These are phyloP conservation scores for Suillia variegata DNA, from an alignment of 2,888 invertebrate species.

Conservation along the genomic window DNA sequence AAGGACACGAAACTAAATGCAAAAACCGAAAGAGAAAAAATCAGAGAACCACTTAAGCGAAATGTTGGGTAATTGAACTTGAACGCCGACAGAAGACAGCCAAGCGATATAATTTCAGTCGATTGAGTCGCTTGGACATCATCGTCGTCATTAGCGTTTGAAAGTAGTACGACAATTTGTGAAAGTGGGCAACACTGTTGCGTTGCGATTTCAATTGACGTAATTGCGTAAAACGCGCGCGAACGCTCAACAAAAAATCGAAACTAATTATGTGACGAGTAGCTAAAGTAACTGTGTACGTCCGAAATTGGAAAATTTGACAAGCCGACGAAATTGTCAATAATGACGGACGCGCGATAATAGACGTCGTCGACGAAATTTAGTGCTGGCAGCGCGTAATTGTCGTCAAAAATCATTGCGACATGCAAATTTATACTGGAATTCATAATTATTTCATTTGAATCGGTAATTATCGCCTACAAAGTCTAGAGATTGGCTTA, in stretches of 20 bases:
- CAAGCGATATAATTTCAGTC: not conserved
- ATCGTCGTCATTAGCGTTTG: not conserved
- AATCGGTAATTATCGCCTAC: too few relatives aligned
- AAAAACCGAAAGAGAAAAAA: not conserved
- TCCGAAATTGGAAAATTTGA: not conserved
- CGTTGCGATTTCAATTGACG: not conserved
- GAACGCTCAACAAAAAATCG: not conserved
- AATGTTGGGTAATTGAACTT: not conserved
- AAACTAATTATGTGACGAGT: not conserved
- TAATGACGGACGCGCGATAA: not conserved
- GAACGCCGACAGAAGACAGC: not conserved
- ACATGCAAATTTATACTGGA: too few relatives aligned
- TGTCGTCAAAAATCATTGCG: too few relatives aligned
- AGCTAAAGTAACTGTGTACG: not conserved
- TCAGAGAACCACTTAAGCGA: not conserved
- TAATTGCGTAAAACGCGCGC: not conserved
- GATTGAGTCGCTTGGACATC: not conserved
- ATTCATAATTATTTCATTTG: too few relatives aligned
- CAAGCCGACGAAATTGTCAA: not conserved
- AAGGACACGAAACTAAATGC: not conserved
- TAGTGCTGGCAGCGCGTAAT: too few relatives aligned
- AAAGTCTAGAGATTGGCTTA: too few relatives aligned
- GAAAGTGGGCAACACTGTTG: not conserved
- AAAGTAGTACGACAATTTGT: slow-evolving; percentile 3
- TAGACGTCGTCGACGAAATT: too few relatives aligned